These are phyloP conservation scores for Chinchilla lanigera DNA, from an alignment of 2,113 vertebrate species.

Conservation along the genomic window DNA sequence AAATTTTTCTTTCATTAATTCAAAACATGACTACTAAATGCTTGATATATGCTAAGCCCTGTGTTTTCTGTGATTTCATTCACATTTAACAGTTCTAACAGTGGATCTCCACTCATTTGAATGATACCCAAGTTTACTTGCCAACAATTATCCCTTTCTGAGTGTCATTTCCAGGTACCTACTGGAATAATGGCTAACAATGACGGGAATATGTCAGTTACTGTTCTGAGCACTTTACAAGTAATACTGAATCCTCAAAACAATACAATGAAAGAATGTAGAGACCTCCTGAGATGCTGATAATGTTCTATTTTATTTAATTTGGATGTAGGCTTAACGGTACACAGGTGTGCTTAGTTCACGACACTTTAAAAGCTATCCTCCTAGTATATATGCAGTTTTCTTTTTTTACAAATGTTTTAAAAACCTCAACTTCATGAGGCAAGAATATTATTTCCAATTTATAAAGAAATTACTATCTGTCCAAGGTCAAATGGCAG, in stretches of 20 bases:
- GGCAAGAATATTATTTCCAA: neutral
- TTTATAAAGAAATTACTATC: conserved; percentile 24
- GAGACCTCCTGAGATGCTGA: neutral
- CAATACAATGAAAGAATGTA: neutral
- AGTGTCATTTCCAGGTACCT: neutral
- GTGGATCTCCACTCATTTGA: neutral
- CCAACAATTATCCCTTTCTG: neutral
- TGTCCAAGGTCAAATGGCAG: neutral
- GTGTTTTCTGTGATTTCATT: conserved; percentile 48
- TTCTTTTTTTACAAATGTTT: neutral
- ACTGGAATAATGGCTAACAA: conserved; percentile 33
- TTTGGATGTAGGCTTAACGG: neutral
- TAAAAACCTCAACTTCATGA: neutral
- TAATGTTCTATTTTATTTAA: conserved; percentile 3
- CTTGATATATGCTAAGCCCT: neutral
- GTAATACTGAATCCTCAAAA: conserved; percentile 21
- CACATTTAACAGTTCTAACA: neutral
- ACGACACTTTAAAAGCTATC: conserved; percentile 3
- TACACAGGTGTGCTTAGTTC: neutral
- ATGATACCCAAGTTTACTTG: neutral
- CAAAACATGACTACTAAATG: conserved; percentile 20
- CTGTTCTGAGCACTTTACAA: conserved; percentile 7
- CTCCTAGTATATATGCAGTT: neutral
- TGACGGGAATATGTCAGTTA: neutral
- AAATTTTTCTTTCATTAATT: conserved; percentile 17